phyloP scores from a whole-genome alignment of 2,888 invertebrate species.

The Acanthosoma haemorrhoidale region DNA sequence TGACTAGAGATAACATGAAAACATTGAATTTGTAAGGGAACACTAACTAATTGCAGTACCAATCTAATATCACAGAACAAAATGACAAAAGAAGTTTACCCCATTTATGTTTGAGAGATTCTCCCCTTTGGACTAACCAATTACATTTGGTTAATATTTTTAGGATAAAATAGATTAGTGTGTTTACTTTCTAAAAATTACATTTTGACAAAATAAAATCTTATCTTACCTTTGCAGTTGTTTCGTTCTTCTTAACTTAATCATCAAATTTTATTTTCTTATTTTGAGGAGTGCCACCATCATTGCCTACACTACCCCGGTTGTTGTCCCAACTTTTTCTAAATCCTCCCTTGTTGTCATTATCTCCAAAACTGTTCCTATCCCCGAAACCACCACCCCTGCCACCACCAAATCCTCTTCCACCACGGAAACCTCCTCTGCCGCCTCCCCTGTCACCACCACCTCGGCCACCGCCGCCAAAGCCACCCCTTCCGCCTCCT shows the following conservation, averaged over 20 bases:
- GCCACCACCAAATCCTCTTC: slow-evolving; percentile 43
- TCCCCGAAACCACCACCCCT: slow-evolving; percentile 45
- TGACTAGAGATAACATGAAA: too few species aligned
- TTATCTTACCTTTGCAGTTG: neutral
- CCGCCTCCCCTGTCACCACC: slow-evolving; percentile 36
- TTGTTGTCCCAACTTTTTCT: slow-evolving; percentile 39
- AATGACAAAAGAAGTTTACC: too few species aligned
- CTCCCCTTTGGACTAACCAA: too few species aligned
- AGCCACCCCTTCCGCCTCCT: slow-evolving; percentile 42
- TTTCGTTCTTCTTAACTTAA: slow-evolving; percentile 18
- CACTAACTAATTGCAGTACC: too few species aligned
- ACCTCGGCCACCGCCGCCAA: slow-evolving; percentile 41
- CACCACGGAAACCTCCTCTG: slow-evolving; percentile 41
- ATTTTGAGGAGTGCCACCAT: slow-evolving; percentile 53
- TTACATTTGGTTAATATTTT: too few species aligned
- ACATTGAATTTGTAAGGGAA: too few species aligned
- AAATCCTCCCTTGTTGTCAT: slow-evolving; percentile 45
- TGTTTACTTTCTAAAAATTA: too few species aligned
- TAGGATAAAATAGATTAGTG: too few species aligned
- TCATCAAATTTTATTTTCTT: slow-evolving; percentile 61
- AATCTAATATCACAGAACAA: too few species aligned
- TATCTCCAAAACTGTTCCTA: slow-evolving; percentile 50
- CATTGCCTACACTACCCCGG: slow-evolving; percentile 44
- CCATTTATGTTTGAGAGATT: too few species aligned
- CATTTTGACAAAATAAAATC: too few species aligned